Conservation (phyloP, 2,113 vertebrate species). For the Epinephelus lanceolatus region DNA sequence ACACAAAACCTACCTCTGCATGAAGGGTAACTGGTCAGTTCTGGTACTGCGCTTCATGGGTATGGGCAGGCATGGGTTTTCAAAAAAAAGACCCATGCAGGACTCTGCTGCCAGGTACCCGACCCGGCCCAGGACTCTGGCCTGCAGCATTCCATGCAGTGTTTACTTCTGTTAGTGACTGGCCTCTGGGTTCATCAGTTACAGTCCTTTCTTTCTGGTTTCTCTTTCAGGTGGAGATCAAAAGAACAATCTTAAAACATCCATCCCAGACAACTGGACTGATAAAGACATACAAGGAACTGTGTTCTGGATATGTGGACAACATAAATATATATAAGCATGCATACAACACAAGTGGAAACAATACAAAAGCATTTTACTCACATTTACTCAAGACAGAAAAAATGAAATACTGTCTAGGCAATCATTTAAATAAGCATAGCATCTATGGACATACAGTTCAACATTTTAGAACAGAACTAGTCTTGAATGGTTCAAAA, state of each 20-base stretch:
- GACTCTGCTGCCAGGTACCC: too few relatives aligned
- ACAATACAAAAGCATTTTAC: constrained; percentile 12
- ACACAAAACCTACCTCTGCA: too few relatives aligned
- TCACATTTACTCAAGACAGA: not conserved
- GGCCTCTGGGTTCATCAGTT: not conserved
- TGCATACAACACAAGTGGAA: constrained; percentile 11
- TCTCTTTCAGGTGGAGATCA: constrained; percentile 22
- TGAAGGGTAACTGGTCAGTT: too few relatives aligned
- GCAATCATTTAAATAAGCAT: not conserved
- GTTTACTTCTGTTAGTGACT: not conserved
- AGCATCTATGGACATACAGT: not conserved
- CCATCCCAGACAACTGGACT: constrained; percentile 20
- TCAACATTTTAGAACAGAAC: not conserved
- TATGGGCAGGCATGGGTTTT: too few relatives aligned
- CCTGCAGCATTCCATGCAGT: not conserved
- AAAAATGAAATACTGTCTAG: not conserved
- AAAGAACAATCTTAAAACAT: not conserved
- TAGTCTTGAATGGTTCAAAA: not conserved
- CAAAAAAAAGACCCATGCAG: too few relatives aligned
- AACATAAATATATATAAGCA: constrained; percentile 10
- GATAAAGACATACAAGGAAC: not conserved
- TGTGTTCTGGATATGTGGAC: not conserved
- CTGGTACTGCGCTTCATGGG: too few relatives aligned
- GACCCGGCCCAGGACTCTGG: not conserved
- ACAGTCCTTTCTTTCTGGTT: not conserved